Base-by-base conservation (phyloP, 2,888 invertebrate genomes). In the Leptopilina myrica region DNA sequence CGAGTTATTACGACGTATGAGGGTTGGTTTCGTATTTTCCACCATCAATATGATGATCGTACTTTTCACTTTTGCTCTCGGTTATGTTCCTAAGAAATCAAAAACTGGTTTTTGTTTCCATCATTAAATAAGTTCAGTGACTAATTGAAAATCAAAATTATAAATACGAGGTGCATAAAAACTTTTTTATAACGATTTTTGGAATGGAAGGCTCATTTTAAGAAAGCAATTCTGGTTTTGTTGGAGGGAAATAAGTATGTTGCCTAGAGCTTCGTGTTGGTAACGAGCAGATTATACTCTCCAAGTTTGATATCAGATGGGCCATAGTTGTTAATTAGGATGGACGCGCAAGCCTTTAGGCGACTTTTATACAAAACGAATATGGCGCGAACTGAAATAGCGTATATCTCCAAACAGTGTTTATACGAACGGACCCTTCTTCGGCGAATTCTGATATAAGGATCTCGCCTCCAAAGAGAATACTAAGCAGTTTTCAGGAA, bases 281-380 rank as follows among this genome's bases (percentile, higher is more conserved):
- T 90, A 90, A 90, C 90, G 89, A 90, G 90, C 87, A 87, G 90
- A 90, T 90, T 90, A 90, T 89, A 89, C 90, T 89, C 88, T 79
- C 85, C 83, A 80, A 85, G 81, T 82, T 82, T 83, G 87, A 84
- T 90, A 91, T 91, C 91, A 90, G 91, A 90, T 90, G 89, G 90
- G 89, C 88, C 89, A 86, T 85, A 89, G 89, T 89, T 89, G 91
- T 90, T 91, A 91, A 91, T 91, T 91, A 91, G 91, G 91, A 91
- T 91, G 90, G 90, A 91, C 91, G 91, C 90, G 90, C 89, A 88
- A 89, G 90, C 90, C 90, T 89, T 86, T 20, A 87, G 91, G 88
- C 89, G 90, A 91, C 90, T 90, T 91, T 91, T 91, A 33, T 33
- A 90, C 91, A 89, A 90, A 33, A 89, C 88, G 89, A 88, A 89